These are phyloP conservation scores for Campylomormyrus numenius DNA, from an alignment of 2,113 vertebrate genomes.

Conservation along the genomic window DNA sequence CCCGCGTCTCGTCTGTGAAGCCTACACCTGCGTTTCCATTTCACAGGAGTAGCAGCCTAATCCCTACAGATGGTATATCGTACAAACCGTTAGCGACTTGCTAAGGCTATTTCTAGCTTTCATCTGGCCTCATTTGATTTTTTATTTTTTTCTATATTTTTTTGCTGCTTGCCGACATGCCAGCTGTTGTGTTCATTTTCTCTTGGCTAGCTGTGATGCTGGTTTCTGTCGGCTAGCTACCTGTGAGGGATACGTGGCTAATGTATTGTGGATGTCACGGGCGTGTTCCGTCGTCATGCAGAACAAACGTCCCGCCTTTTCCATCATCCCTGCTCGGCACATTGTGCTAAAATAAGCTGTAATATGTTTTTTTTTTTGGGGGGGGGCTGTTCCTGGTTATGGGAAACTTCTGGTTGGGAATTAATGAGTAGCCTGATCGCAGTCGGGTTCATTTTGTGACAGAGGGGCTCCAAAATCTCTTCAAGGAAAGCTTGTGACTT, in stretches of 20 bases:
- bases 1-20: neutral
- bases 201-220: neutral
- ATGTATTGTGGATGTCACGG: neutral
- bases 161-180: neutral
- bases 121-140: neutral
- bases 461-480: neutral
- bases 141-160: neutral
- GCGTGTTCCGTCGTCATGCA: neutral
- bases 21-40: neutral
- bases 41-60: neutral
- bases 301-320: neutral
- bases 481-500: neutral
- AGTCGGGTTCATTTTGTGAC: neutral
- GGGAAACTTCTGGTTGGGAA: neutral
- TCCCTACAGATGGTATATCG: neutral
- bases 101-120: neutral
- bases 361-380: neutral
- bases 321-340: neutral
- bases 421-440: neutral
- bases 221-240: neutral
- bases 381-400: neutral
- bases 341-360: neutral
- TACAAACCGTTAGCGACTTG: neutral
- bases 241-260: neutral
- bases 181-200: neutral